Evolutionary conservation across 2,113 vertebrate genomes (phyloP).

Genomic region (Genyomyrus donnyi): DNA sequence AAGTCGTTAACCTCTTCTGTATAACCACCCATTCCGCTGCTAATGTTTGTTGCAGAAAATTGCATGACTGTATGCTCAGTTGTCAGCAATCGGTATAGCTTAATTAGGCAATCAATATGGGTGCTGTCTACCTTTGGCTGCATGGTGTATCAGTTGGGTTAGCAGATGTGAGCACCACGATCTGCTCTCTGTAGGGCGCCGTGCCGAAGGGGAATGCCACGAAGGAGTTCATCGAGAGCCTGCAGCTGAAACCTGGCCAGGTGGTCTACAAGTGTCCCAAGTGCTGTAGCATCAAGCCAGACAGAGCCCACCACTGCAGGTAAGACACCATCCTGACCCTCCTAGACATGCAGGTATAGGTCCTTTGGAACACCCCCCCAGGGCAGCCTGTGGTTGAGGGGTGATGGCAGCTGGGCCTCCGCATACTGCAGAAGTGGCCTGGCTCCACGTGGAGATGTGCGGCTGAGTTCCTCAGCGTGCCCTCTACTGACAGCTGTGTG

Average conservation of each 20-base stretch:
- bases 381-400: background rate
- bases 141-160: background rate
- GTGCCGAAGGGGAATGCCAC: constrained; percentile 98
- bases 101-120: background rate
- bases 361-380: background rate
- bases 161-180: background rate
- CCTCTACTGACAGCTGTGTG: background rate
- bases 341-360: too few species aligned
- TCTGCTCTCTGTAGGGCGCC: constrained; percentile 66
- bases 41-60: background rate
- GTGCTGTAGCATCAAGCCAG: constrained; percentile 98
- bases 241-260: constrained; percentile 94
- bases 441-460: background rate
- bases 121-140: background rate
- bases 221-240: constrained; percentile 96
- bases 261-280: constrained; percentile 99
- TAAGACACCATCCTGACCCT: constrained; percentile 35
- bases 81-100: background rate
- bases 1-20: background rate
- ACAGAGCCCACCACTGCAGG: constrained; percentile 98
- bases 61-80: background rate
- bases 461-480: background rate
- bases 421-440: background rate
- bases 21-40: background rate
- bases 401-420: background rate